Evolutionary conservation across 1,140 invertebrate genomes (phyloP).

Genomic region (Zeugodacus cucurbitae): DNA sequence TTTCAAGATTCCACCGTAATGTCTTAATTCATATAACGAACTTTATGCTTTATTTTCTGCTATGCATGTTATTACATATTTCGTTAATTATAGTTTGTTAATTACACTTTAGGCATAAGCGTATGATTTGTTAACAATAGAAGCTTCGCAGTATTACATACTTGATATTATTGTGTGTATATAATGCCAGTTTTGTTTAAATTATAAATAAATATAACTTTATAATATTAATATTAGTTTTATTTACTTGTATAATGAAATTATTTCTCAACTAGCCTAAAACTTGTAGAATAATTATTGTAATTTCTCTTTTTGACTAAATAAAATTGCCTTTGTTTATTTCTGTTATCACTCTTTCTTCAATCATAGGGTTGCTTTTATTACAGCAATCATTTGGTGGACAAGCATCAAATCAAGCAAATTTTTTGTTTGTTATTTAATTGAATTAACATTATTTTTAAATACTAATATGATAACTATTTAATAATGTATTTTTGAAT

Average conservation of each 20-base stretch:
- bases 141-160: neutral
- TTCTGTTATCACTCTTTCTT: slow-evolving; percentile 14
- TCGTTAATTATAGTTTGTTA: neutral
- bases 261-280: too few relatives aligned
- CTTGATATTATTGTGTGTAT: neutral
- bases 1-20: neutral
- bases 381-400: neutral
- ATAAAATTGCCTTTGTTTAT: neutral
- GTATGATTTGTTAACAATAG: neutral
- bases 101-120: neutral
- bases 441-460: neutral
- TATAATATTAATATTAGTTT: too few relatives aligned
- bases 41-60: neutral
- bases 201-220: too few relatives aligned
- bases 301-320: neutral
- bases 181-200: neutral
- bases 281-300: neutral
- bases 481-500: neutral
- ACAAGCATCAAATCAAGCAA: neutral
- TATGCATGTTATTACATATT: neutral
- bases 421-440: neutral
- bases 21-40: neutral
- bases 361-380: neutral
- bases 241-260: neutral
- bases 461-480: neutral